phyloP scores from a whole-genome alignment of 2,888 invertebrate genomes.

The Leucophenga montana region DNA sequence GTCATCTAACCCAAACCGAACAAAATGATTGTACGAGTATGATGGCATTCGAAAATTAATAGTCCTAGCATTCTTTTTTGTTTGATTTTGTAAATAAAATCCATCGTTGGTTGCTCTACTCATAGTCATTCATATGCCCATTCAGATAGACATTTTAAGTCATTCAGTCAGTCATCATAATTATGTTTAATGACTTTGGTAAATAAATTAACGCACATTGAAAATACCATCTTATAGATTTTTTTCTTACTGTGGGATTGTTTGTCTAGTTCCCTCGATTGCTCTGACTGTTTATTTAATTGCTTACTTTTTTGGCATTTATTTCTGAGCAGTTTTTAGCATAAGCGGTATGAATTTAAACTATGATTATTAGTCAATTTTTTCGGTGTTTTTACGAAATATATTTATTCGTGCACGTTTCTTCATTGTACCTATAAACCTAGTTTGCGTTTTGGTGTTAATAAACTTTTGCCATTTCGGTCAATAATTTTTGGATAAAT shows the following conservation, averaged over 20 bases:
- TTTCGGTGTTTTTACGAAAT: neutral
- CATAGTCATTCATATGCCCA: neutral
- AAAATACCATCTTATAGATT: slow-evolving; percentile 17
- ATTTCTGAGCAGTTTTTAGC: neutral
- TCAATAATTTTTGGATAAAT: neutral
- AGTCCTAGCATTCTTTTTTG: slow-evolving; percentile 18
- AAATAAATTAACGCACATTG: slow-evolving; percentile 51
- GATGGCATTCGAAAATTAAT: slow-evolving; percentile 12
- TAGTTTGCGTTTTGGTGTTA: slow-evolving; percentile 9
- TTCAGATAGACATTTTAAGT: neutral
- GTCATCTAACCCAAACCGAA: neutral
- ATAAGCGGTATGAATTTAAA: no score
- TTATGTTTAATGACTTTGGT: slow-evolving; percentile 49
- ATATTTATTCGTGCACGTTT: neutral
- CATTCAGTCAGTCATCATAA: slow-evolving; percentile 29
- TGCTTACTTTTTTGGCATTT: neutral
- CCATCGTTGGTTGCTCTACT: slow-evolving; percentile 3
- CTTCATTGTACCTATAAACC: neutral
- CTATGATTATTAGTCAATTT: neutral
- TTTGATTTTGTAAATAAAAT: slow-evolving; percentile 26
- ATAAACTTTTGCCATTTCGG: neutral
- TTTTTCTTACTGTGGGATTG: neutral
- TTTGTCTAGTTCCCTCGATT: neutral
- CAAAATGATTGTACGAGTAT: no score
- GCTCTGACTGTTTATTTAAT: neutral